These are phyloP conservation scores for Aspidoscelis tigris DNA, from an alignment of 2,113 vertebrate genomes.

Conservation along the genomic window DNA sequence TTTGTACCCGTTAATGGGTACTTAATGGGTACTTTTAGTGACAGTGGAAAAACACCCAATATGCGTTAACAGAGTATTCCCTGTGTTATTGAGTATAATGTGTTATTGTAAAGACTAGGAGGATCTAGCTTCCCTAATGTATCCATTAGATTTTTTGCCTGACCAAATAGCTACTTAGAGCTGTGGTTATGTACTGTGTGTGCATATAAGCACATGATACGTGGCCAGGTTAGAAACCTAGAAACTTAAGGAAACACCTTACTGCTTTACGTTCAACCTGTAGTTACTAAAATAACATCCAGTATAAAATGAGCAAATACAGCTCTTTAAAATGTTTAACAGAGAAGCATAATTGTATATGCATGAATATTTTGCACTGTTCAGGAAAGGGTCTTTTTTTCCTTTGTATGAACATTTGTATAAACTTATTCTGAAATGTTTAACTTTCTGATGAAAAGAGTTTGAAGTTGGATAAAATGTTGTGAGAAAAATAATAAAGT, in stretches of 20 bases:
- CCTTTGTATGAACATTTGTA: background rate
- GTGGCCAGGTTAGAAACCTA: background rate
- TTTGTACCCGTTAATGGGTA: too few relatives aligned
- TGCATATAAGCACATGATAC: conserved; percentile 2
- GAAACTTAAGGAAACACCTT: background rate
- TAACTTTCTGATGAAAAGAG: conserved; percentile 9
- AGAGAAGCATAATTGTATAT: background rate
- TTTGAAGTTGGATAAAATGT: conserved; percentile 5
- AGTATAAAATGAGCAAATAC: background rate
- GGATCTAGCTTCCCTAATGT: background rate
- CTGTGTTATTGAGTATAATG: background rate
- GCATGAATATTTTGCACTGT: background rate
- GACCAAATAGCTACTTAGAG: background rate
- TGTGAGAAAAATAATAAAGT: conserved; percentile 45
- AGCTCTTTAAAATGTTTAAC: background rate
- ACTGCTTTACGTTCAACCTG: background rate
- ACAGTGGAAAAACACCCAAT: background rate
- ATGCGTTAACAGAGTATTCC: background rate
- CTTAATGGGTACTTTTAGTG: too few relatives aligned
- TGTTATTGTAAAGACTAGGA: background rate
- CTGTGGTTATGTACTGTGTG: background rate
- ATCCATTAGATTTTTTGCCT: background rate
- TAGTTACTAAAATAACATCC: background rate
- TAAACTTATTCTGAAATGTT: conserved; percentile 19
- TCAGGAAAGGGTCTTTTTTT: background rate